These are phyloP conservation scores for Noctua janthe DNA, from an alignment of 2,888 invertebrate species.

Conservation along the genomic window DNA sequence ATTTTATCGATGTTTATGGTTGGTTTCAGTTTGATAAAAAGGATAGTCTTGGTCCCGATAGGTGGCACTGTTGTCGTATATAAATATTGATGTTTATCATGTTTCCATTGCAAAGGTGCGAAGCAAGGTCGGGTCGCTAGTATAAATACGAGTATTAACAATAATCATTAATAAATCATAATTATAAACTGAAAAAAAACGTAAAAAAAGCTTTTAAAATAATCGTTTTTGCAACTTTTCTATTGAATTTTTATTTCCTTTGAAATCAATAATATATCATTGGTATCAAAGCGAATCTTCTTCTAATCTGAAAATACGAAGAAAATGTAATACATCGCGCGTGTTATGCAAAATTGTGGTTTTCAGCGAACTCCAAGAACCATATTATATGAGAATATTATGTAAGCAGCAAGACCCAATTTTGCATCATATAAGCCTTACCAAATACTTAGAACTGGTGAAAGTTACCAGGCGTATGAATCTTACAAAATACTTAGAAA, in stretches of 20 bases:
- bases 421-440: background rate
- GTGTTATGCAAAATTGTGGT: background rate
- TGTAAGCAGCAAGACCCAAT: background rate
- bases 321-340: constrained; percentile 2
- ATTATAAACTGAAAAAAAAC: too few species aligned
- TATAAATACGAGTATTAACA: too few species aligned
- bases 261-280: background rate
- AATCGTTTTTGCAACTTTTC: background rate
- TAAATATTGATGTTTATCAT: too few species aligned
- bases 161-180: too few species aligned
- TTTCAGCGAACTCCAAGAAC: background rate
- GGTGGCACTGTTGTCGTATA: too few species aligned
- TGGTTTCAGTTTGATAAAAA: too few species aligned
- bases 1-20: too few species aligned
- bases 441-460: background rate
- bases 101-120: too few species aligned
- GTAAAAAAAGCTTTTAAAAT: too few species aligned
- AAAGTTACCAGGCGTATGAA: background rate
- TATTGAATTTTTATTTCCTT: background rate
- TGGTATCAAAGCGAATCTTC: background rate
- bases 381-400: background rate
- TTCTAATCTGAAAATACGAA: constrained; percentile 15
- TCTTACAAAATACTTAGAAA: background rate
- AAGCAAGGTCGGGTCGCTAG: too few species aligned
- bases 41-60: too few species aligned